These are phyloP conservation scores for Drosophila sordidula DNA, from an alignment of 2,888 invertebrate species.

Conservation along the genomic window DNA sequence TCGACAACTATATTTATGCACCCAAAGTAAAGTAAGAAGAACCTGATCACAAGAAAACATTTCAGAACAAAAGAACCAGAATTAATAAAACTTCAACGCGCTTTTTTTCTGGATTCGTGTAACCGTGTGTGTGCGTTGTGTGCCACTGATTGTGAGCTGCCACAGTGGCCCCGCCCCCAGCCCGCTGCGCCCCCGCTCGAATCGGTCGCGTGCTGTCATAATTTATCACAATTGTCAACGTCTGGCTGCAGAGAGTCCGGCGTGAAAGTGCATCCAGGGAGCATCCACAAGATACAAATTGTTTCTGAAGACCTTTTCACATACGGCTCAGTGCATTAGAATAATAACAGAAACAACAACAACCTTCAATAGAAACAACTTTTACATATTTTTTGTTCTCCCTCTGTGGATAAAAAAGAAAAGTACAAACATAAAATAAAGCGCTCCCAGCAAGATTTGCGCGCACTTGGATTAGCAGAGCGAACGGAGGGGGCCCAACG, in stretches of 20 bases:
- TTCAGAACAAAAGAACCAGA: conserved; percentile 22
- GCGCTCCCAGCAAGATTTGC: conserved; percentile 9
- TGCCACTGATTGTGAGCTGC: conserved; percentile 7
- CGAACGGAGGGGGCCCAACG: background rate
- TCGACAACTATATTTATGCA: too few relatives aligned
- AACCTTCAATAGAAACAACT: conserved; percentile 1
- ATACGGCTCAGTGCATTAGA: conserved; percentile 63
- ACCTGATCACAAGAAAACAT: conserved; percentile 13
- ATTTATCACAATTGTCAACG: conserved; percentile 78
- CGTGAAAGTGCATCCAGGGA: conserved; percentile 56
- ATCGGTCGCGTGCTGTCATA: conserved; percentile 67
- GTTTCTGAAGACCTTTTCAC: conserved; percentile 57
- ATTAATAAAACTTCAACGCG: conserved; percentile 57
- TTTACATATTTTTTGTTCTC: background rate
- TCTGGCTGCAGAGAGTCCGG: conserved; percentile 17
- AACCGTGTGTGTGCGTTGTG: conserved; percentile 24
- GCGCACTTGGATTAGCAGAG: conserved; percentile 22
- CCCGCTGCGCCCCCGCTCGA: conserved; percentile 5
- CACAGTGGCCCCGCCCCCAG: conserved; percentile 1
- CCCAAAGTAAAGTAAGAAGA: conserved; percentile 3
- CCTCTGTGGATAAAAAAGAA: conserved; percentile 4
- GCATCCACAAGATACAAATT: conserved; percentile 58
- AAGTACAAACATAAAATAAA: conserved; percentile 15
- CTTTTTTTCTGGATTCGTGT: conserved; percentile 48
- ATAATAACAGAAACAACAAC: conserved; percentile 47